Evolutionary conservation across 2,888 invertebrate species (phyloP), one percentile per base, ranked within the genome.

Genomic region (Lasioglossum villosulum): DNA sequence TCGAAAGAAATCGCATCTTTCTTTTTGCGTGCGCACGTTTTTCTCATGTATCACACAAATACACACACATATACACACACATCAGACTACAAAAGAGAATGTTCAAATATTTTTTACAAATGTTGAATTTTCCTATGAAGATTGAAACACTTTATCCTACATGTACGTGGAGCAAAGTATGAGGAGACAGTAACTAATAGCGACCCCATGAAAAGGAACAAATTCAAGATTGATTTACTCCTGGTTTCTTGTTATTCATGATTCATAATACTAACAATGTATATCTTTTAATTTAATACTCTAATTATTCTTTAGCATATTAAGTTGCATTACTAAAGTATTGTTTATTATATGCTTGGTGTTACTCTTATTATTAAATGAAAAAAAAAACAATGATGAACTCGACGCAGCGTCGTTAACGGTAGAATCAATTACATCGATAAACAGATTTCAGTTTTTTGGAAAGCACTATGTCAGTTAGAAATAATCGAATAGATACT

Each of bases 271-370:
- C 88, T 92, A 91, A 92, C 86, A 89, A 56, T 92, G 90, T 92
- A 92, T 92, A 92, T 91, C 90, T 92, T 92, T 92, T 93, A 92
- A 93, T 93, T 93, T 91, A 93, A 93, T 93, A 92, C 91, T 90
- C 89, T 90, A 92, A 89, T 89, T 90, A 88, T 90, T 91, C 90
- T 83, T 91, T 90, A 92, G 90, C 81, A 90, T 90, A 87, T 87
- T 92, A 91, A 91, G 91, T 92, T 92, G 89, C 88, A 90, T 91
- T 90, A 90, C 86, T 84, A 80, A 88, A 86, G 83, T 89, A 87
- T 88, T 90, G 84, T 85, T 90, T 87, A 82, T 81, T 87, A 83
- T 84, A 79, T 89, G 88, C 84, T 90, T 90, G 86, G 80, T 86
- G 86, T 90, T 89, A 85, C 79, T 86, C 74, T 81, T 81, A 86